A percentile compares a stretch with the other conserved stretches of the same genome.
phyloP scores from a whole-genome alignment of 2,113 vertebrate genomes.

The Porphyrio hochstetteri region DNA sequence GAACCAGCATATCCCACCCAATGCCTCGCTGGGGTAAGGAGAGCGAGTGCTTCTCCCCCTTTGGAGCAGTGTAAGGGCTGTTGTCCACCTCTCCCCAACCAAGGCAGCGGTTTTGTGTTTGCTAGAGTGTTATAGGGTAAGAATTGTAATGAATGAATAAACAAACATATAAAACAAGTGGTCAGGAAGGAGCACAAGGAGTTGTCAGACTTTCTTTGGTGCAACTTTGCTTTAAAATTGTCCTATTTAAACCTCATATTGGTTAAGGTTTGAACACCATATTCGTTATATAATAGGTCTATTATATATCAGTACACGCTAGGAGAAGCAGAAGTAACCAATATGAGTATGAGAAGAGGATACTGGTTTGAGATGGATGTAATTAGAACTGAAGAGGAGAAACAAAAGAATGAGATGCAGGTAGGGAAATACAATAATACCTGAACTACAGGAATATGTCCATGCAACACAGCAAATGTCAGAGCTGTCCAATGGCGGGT shows the following conservation, averaged over 20 bases:
- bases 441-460: slow-evolving; percentile 99
- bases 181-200: slow-evolving; percentile 67
- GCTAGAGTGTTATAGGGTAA: not conserved
- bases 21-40: not conserved
- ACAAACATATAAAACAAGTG: slow-evolving; percentile 60
- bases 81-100: not conserved
- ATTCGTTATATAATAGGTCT: slow-evolving; percentile 1
- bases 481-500: slow-evolving; percentile 98
- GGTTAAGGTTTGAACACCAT: slow-evolving; percentile 54
- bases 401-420: slow-evolving; percentile 72
- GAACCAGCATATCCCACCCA: not conserved
- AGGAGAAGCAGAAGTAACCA: slow-evolving; percentile 72
- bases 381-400: slow-evolving; percentile 61
- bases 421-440: slow-evolving; percentile 82
- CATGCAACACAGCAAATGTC: slow-evolving; percentile 98
- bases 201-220: slow-evolving; percentile 56
- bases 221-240: slow-evolving; percentile 55
- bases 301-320: slow-evolving; percentile 60
- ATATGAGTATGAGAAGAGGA: slow-evolving; percentile 71
- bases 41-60: not conserved
- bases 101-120: not conserved
- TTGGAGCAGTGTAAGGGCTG: not conserved
- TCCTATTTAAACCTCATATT: slow-evolving; percentile 69
- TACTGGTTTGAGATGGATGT: slow-evolving; percentile 67
- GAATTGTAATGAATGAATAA: slow-evolving; percentile 54